Evolutionary conservation across 92 coral and sea anemone species (phyloP).

Genomic region (Bergia puertoricense): DNA sequence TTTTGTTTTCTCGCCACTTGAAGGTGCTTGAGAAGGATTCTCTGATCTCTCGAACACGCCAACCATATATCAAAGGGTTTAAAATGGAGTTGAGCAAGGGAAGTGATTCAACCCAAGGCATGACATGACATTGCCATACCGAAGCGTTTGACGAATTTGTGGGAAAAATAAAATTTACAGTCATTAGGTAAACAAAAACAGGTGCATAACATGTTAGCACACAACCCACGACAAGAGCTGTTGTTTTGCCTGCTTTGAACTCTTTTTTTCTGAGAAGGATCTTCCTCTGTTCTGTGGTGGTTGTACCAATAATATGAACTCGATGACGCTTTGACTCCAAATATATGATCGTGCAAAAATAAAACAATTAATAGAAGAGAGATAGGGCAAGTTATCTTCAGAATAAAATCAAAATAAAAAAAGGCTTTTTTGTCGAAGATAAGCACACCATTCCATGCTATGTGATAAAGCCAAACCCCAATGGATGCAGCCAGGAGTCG

Average conservation of each 20-base stretch:
- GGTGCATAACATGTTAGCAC: background rate
- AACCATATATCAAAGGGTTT: background rate
- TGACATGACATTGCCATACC: no score
- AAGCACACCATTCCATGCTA: background rate
- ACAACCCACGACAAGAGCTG: background rate
- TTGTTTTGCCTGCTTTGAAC: conserved; percentile 2
- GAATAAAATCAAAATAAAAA: background rate
- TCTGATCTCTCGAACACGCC: background rate
- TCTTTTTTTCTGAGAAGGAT: background rate
- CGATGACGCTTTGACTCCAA: background rate
- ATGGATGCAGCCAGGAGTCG: background rate
- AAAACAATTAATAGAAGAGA: background rate
- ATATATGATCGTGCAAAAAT: background rate
- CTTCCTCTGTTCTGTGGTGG: background rate
- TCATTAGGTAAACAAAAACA: background rate
- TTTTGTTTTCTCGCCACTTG: no score
- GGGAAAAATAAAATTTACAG: background rate
- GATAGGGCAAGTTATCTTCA: background rate
- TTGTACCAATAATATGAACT: background rate
- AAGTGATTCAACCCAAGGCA: background rate
- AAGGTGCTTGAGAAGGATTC: background rate
- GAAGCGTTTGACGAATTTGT: background rate
- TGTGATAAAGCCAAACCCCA: background rate
- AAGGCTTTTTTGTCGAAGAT: background rate
- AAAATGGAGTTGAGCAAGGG: background rate